These are phyloP conservation scores for Caranx ignobilis DNA, from an alignment of 2,113 vertebrate genomes.

Conservation along the genomic window DNA sequence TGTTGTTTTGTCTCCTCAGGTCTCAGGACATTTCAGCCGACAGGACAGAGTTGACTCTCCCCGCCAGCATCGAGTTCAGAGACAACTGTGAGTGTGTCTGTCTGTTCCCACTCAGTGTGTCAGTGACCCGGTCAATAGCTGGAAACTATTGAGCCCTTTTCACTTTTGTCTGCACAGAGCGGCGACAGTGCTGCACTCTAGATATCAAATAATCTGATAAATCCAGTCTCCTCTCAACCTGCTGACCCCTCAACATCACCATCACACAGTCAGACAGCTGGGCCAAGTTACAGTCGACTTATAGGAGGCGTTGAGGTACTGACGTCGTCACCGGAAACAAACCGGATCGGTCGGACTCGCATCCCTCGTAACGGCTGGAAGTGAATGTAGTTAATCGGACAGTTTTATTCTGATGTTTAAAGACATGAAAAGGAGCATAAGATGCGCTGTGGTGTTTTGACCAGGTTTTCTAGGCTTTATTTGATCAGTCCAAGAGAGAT, in stretches of 20 bases:
- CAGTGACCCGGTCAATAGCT: slow-evolving; percentile 50
- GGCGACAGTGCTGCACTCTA: background rate
- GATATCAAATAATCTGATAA: background rate
- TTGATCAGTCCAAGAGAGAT: too few species aligned
- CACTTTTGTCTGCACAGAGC: background rate
- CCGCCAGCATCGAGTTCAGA: slow-evolving; percentile 96
- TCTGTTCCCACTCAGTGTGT: slow-evolving; percentile 8
- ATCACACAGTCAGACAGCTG: too few species aligned
- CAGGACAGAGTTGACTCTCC: slow-evolving; percentile 88
- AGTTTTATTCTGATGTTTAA: too few species aligned
- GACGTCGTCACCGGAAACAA: too few species aligned
- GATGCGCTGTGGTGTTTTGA: too few species aligned
- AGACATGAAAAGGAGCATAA: too few species aligned
- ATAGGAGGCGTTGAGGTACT: too few species aligned
- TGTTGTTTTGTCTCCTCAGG: slow-evolving; percentile 79
- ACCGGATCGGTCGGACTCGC: too few species aligned
- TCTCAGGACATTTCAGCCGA: slow-evolving; percentile 88
- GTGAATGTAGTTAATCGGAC: too few species aligned
- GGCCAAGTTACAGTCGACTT: too few species aligned
- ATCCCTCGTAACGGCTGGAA: too few species aligned
- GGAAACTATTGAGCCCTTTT: slow-evolving; percentile 73
- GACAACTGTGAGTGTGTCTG: slow-evolving; percentile 90
- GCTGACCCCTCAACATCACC: background rate
- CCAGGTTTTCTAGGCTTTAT: too few species aligned
- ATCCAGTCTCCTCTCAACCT: background rate